Evolutionary conservation across 92 coral and sea anemone species (phyloP).

Genomic region (Blastomussa wellsi): DNA sequence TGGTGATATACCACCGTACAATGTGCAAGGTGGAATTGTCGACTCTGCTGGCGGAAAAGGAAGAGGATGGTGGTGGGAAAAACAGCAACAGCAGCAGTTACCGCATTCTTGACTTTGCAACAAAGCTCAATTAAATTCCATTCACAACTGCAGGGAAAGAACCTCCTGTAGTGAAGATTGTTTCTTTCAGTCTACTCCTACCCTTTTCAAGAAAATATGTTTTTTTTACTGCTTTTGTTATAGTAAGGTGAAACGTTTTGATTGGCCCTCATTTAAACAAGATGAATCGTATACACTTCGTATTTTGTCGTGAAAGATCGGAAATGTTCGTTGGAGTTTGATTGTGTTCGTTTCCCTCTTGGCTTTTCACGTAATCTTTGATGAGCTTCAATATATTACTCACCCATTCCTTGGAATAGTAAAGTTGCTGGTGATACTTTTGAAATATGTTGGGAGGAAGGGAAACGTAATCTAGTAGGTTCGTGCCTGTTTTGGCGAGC

Average conservation of each 20-base stretch:
- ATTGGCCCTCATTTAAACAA: neutral
- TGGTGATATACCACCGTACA: slow-evolving; percentile 33
- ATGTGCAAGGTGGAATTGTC: slow-evolving; percentile 23
- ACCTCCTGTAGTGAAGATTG: neutral
- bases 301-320: neutral
- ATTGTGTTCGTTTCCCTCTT: neutral
- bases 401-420: neutral
- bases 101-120: slow-evolving; percentile 25
- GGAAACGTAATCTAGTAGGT: no score
- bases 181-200: neutral
- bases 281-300: neutral
- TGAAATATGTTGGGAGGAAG: neutral
- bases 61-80: slow-evolving; percentile 91
- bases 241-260: neutral
- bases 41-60: slow-evolving; percentile 66
- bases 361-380: neutral
- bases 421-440: neutral
- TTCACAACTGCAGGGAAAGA: neutral
- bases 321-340: neutral
- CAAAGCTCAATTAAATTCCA: neutral
- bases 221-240: neutral
- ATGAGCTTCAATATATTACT: neutral
- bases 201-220: neutral
- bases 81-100: slow-evolving; percentile 62
- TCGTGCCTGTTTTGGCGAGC: no score